Evolutionary conservation across 2,113 vertebrate genomes (phyloP).

Genomic region (Phyllopteryx taeniolatus): DNA sequence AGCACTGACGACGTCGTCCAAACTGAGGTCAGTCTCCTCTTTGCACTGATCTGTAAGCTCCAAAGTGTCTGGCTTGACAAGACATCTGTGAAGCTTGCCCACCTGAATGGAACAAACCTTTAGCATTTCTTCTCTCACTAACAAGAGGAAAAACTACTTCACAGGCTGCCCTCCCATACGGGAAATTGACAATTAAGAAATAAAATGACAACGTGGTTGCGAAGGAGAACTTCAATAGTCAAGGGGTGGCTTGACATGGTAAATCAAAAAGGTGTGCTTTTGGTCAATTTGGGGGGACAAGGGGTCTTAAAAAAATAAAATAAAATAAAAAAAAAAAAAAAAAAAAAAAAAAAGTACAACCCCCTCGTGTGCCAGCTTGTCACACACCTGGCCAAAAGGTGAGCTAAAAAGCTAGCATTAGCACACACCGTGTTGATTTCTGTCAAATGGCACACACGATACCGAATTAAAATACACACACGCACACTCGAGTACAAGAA

Average conservation of each 20-base stretch:
- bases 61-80: constrained; percentile 86
- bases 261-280: constrained; percentile 68
- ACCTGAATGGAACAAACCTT: constrained; percentile 80
- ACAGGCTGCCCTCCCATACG: constrained; percentile 18
- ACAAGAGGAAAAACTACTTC: background rate
- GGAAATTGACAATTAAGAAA: constrained; percentile 26
- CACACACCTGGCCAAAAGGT: constrained; percentile 53
- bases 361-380: background rate
- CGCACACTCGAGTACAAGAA: constrained; percentile 42
- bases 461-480: constrained; percentile 53
- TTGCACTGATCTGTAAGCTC: constrained; percentile 86
- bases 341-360: background rate
- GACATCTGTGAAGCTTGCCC: constrained; percentile 85
- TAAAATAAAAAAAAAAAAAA: background rate
- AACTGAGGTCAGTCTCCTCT: constrained; percentile 82
- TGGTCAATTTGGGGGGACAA: background rate
- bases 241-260: constrained; percentile 56
- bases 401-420: constrained; percentile 39
- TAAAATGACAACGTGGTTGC: constrained; percentile 21
- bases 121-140: constrained; percentile 40
- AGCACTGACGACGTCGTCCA: constrained; percentile 82
- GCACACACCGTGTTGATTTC: constrained; percentile 68
- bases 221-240: constrained; percentile 57
- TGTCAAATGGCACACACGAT: constrained; percentile 41
- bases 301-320: background rate